Evolutionary conservation across 2,113 vertebrate species (phyloP).

Genomic region (Myotis davidii): DNA sequence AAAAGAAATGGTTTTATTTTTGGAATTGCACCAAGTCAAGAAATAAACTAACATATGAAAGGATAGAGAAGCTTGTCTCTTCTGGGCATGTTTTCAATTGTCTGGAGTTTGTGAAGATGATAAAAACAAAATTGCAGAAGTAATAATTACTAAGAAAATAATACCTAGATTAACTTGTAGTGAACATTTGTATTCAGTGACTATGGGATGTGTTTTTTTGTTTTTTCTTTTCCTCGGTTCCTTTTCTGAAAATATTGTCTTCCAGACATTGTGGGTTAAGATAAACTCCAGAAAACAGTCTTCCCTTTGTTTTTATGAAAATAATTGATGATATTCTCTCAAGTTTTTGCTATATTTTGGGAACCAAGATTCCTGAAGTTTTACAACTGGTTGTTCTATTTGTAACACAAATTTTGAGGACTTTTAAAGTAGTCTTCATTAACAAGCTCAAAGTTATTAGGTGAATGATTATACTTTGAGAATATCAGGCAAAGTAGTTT

Average conservation of each 20-base stretch:
- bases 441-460: conserved; percentile 37
- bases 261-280: conserved; percentile 38
- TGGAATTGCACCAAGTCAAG: conserved; percentile 58
- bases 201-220: neutral
- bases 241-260: conserved; percentile 63
- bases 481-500: conserved; percentile 56
- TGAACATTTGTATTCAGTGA: conserved; percentile 52
- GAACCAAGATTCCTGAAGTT: conserved; percentile 36
- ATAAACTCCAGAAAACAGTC: conserved; percentile 50
- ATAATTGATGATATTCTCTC: neutral
- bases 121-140: conserved; percentile 52
- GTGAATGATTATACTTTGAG: conserved; percentile 41
- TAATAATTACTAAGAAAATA: conserved; percentile 60
- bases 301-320: conserved; percentile 64
- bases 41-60: conserved; percentile 62
- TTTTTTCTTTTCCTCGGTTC: neutral
- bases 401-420: conserved; percentile 37
- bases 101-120: conserved; percentile 45
- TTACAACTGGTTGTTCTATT: neutral
- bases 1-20: conserved; percentile 57
- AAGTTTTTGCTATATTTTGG: conserved; percentile 46
- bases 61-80: conserved; percentile 45
- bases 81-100: conserved; percentile 62
- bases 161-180: conserved; percentile 29
- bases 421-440: conserved; percentile 19